phyloP scores from a whole-genome alignment of 2,888 invertebrate species.

The Melinaea menophilus region DNA sequence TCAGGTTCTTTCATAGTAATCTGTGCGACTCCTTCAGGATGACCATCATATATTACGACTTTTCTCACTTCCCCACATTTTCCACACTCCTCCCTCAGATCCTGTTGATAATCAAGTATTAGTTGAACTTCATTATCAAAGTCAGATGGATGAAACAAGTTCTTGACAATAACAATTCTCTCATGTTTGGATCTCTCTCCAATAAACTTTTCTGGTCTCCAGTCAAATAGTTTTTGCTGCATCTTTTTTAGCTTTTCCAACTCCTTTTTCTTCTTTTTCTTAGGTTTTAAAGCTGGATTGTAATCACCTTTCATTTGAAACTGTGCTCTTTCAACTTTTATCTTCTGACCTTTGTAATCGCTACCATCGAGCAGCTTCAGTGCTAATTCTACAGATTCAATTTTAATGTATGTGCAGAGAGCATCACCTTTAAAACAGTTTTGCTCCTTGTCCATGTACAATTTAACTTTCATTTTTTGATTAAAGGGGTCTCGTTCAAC shows the following conservation, averaged over 20 bases:
- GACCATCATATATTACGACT: constrained; percentile 93
- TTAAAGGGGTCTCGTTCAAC: constrained; percentile 91
- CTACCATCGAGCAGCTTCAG: constrained; percentile 94
- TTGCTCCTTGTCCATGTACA: constrained; percentile 90
- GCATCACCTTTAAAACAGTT: constrained; percentile 96
- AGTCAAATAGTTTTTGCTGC: constrained; percentile 97
- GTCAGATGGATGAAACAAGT: constrained; percentile 92
- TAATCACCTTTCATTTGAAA: constrained; percentile 97
- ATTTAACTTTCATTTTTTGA: constrained; percentile 91
- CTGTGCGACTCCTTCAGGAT: constrained; percentile 96
- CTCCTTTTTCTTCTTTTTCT: constrained; percentile 91
- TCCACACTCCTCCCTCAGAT: constrained; percentile 90
- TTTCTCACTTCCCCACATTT: constrained; percentile 96
- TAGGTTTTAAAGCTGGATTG: constrained; percentile 94
- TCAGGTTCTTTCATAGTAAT: constrained; percentile 93
- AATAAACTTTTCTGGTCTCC: constrained; percentile 95
- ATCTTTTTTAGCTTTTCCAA: constrained; percentile 94
- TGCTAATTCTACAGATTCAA: constrained; percentile 96
- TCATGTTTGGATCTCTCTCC: constrained; percentile 94
- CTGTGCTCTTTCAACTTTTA: constrained; percentile 94
- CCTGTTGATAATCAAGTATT: constrained; percentile 94
- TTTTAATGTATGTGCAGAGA: constrained; percentile 96
- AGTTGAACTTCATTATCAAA: constrained; percentile 94
- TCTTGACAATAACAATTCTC: constrained; percentile 93
- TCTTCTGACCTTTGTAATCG: constrained; percentile 85